Evolutionary conservation across 2,797 vertebrate species (phyloP), one percentile per base, ranked within the genome.

Genomic region (Pteropus rufus): DNA sequence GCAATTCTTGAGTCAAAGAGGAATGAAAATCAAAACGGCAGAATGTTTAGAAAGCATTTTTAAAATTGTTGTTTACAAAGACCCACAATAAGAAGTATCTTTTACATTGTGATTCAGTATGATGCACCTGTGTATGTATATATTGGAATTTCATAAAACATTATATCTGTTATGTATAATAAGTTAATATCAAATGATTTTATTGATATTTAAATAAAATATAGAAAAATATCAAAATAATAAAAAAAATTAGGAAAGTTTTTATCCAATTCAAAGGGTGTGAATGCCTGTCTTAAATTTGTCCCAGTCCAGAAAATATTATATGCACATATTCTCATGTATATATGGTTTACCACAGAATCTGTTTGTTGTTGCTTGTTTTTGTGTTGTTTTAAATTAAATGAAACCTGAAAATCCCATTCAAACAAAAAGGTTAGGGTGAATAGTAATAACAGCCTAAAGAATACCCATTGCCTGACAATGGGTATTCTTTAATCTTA

Each of bases 371-470:
- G 54, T 79, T 84, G 15, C 10, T 72, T 82, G 12, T 56, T 73
- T 92, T 79, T 69, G 12, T 46, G 76, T 77, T 79, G 11, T 54
- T 73, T 92, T 72, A 60, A 96, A 64, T 84, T 92, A 90, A 21
- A 16, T 93, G 87, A 93, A 93, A 70, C 34, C n/a, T 76, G 26
- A 90, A 95, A 90, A 79, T 58, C 60, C 60, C 58, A 86, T 70
- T 86, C 80, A 82, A 90, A 90, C 52, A 41, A 93, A 93, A 90
- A 70, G 23, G 54, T 7, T 81, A 31, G 44, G 24, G 44, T 41
- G 18, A 93, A 58, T 10, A 76, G 31, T 24, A 92, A 39, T 39
- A 94, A 93, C 0, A 52, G 58, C n/a, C 36, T 36, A 36, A 36
- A 36, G 36, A 36, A 36, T 36, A 36, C 36, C 36, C 36, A 36